Base-by-base conservation (phyloP, 2,888 invertebrate genomes). In the Stenolophus ochropezus region DNA sequence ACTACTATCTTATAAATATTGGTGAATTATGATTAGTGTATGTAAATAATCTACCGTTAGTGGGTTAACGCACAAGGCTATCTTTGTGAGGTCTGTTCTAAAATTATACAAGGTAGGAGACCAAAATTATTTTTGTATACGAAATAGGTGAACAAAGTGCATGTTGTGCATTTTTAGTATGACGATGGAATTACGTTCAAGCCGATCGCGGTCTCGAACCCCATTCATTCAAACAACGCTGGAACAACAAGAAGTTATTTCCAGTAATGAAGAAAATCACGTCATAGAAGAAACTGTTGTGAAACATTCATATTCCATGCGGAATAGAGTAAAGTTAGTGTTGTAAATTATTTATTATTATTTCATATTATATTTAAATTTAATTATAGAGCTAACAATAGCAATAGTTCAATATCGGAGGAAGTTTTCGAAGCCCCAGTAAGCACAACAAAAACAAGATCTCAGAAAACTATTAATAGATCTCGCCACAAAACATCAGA, bases 151-250 rank as follows among this genome's bases (percentile, higher is more conserved):
- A 80, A 75, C 75, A 75, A 75, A 75, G 27, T 53, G 53, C 53
- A 71, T 56, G 80, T 83, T 82, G 49, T 71, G 71, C 6, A 76
- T 83, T 71, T 58, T 27, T 73, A 71, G 33, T n/a, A 53, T 74
- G 81, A 83, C 65, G 51, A 89, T 89, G 89, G 88, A 92, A 89
- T 91, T 93, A 87, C 90, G 94, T 89, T 92, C 93, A 88, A 87
- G 86, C 80, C 92, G 94, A 90, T 94, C 94, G 85, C 92, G 94
- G 85, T 94, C 94, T 47, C 93, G 92, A 87, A 94, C 94, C 86
- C 94, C 94, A 83, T 93, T 93, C 86, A 88, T 92, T 85, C 90
- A 91, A 84, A 92, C 92, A 80, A 91, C 89, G 85, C 91, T 92
- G 85, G 92, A 89, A 84, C 92, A 92, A 87, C 90, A 89, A 84